Evolutionary conservation across 2,113 vertebrate species (phyloP), one percentile per base, ranked within the genome.

Genomic region (Pungitius pungitius): DNA sequence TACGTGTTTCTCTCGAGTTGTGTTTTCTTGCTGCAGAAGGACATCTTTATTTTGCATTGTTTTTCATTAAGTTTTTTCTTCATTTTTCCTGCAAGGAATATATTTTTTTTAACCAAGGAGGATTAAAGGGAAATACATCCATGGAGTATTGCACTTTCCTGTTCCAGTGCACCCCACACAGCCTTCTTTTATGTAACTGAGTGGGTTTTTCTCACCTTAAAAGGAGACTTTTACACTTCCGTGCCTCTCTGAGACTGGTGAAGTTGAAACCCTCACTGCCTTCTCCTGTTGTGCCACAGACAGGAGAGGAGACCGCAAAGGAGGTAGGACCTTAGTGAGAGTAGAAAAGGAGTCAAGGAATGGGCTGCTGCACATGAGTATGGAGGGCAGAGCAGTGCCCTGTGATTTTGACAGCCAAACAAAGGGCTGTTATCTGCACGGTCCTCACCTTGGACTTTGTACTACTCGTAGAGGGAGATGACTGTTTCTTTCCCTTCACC

Each of bases 141-240:
- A 61, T 47, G 77, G 84, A 87, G 58, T 73, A 75, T 73, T 40
- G 63, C 61, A 64, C 85, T 88, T 83, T 85, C 63, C 73, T 78
- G 15, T 76, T 84, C 81, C 81, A 51, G 75, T 60, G 65, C 86
- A 69, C 78, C 88, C 80, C 78, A 87, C 88, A 78, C 85, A 87
- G 83, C 70, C 57, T 69, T 80, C 84, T 91, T 91, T 93, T 86
- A 90, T 90, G 84, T 86, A 91, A 89, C 80, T 42, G 73, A 55
- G 88, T 90, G 90, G 88, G 87, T 84, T 90, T 54, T 89, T 93
- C 92, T 90, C 92, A 93, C 92, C 93, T 92, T 94, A 94, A 94
- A 95, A 94, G 93, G 93, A 94, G 90, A 87, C 85, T 90, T 89
- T 89, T 78, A 78, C 88, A 83, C 89, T 78, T 86, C 78, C 83